These are phyloP conservation scores for Stictonetta naevosa DNA, from an alignment of 2,113 vertebrate genomes.

Conservation along the genomic window DNA sequence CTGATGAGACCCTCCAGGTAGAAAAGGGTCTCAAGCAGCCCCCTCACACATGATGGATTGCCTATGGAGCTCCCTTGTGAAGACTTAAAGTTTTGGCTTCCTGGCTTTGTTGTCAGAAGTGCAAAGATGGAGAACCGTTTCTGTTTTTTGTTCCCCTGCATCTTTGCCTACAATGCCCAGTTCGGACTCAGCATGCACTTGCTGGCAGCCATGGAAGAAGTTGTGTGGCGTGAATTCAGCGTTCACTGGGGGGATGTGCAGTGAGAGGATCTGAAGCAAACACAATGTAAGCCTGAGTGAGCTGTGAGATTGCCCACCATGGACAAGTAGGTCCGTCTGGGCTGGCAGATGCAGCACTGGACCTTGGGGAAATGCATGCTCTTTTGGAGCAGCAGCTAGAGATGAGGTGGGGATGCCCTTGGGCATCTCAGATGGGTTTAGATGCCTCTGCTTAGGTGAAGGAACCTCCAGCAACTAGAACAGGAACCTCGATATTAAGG, in stretches of 20 bases:
- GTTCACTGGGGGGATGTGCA: not conserved
- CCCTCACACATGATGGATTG: not conserved
- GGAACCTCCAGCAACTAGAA: not conserved
- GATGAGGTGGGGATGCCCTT: not conserved
- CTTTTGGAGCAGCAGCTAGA: not conserved
- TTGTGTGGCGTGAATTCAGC: not conserved
- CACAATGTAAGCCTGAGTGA: not conserved
- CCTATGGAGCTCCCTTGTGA: not conserved
- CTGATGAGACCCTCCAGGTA: not conserved
- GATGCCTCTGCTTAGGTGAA: not conserved
- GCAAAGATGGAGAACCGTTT: not conserved
- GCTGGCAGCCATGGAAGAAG: not conserved
- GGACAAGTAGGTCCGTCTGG: not conserved
- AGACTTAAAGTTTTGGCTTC: not conserved
- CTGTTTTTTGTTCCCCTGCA: not conserved
- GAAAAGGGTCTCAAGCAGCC: not conserved
- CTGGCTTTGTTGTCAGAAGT: not conserved
- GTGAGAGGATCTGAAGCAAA: not conserved
- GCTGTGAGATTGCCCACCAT: rapidly evolving
- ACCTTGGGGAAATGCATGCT: rapidly evolving
- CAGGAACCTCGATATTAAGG: not conserved
- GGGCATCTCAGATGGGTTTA: not conserved
- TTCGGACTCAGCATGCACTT: not conserved
- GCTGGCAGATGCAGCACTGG: not conserved
- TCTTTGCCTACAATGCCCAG: not conserved